Conservation (phyloP, 2,113 vertebrate genomes). For the Haemorhous mexicanus region DNA sequence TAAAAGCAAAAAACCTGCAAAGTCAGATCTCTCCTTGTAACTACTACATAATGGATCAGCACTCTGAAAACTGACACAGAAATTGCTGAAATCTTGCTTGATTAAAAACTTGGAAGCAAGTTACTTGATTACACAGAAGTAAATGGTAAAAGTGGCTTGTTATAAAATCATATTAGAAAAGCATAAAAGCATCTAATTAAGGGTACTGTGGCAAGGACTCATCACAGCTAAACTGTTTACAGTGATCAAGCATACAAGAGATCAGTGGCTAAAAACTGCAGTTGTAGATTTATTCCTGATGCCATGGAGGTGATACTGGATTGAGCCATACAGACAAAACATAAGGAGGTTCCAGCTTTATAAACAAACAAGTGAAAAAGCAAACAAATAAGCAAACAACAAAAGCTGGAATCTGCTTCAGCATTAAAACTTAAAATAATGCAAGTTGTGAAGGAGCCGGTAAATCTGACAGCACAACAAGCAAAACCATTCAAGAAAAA, state of each 20-base stretch:
- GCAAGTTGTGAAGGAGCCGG: not conserved
- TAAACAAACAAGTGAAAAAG: not conserved
- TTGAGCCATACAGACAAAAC: not conserved
- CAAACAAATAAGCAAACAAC: not conserved
- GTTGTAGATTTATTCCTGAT: not conserved
- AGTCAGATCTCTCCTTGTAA: not conserved
- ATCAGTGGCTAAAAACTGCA: not conserved
- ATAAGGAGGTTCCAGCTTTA: not conserved
- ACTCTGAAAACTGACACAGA: not conserved
- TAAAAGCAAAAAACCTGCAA: not conserved
- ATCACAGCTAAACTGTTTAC: not conserved
- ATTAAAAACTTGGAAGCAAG: not conserved
- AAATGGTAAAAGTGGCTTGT: not conserved
- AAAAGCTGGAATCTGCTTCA: not conserved
- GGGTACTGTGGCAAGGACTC: not conserved
- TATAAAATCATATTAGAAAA: not conserved
- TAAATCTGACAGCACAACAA: not conserved
- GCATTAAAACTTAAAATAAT: not conserved
- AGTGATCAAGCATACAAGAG: not conserved
- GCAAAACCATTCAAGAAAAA: not conserved
- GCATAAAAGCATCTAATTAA: not conserved
- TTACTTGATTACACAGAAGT: not conserved
- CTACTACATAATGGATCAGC: not conserved
- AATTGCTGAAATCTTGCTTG: not conserved
- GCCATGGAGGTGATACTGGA: not conserved